Evolutionary conservation across 2,888 invertebrate species (phyloP), one percentile per base, ranked within the genome.

Genomic region (Drosophila bunnanda): DNA sequence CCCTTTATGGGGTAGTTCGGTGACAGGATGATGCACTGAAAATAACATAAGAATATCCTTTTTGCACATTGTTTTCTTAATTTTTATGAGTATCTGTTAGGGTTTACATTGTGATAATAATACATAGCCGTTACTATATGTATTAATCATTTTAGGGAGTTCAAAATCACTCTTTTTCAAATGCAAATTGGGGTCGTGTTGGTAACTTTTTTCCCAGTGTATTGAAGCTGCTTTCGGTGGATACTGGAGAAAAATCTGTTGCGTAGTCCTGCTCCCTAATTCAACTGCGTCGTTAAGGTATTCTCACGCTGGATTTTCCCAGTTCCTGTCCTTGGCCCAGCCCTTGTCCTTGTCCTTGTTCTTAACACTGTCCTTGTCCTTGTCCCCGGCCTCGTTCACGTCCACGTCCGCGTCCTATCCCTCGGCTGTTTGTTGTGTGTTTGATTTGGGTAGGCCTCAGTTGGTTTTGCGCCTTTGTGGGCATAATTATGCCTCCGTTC

Each of bases 381-480:
- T 68, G 54, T 36, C 44, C 53, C 39, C 48, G 57, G 43, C 30
- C 32, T 20, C 55, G 59, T 61, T 48, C 74, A 56, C 64, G 53
- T 50, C 30, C 32, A 25, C 55, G 59, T 61, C 52, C 74, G 54
- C 64, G 53, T 67, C 67, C 65, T 76, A 67, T 62, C 28, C 34
- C 44, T 57, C 66, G 46, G 10, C 54, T 36, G 72, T 50, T 74
- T 68, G 66, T 55, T 53, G 67, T 68, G 59, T 46, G 61, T 75
- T 84, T 87, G 89, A 85, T 86, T 87, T 84, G 88, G 84, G 86
- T 86, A 80, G 84, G 73, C 78, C 76, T 76, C 75, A 32, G 34
- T 41, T 39, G 46, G 69, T 68, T 22, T 34, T 81, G 75, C 75
- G 78, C 64, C 73, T 83, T 88, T 83, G 81, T 80, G 79, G 67